Evolutionary conservation across 2,888 invertebrate species (phyloP).

Genomic region (Metallyticus violacea): DNA sequence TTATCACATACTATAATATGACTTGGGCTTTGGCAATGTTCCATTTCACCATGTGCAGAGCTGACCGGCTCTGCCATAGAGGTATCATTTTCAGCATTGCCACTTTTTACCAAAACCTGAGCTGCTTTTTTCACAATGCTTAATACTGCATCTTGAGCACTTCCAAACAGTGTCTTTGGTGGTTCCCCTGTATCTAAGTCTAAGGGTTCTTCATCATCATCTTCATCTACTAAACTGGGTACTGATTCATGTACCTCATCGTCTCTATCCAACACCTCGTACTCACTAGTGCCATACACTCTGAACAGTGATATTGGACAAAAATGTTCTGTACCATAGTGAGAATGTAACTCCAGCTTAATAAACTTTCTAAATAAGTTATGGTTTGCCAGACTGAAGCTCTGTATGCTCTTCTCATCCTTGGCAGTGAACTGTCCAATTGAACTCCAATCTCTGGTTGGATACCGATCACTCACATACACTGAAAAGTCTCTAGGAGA

Average conservation of each 20-base stretch:
- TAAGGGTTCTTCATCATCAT: slow-evolving; percentile 38
- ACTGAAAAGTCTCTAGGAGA: slow-evolving; percentile 90
- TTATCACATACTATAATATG: slow-evolving; percentile 71
- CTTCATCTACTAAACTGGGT: slow-evolving; percentile 41
- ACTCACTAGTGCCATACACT: slow-evolving; percentile 90
- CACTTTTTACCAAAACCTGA: slow-evolving; percentile 72
- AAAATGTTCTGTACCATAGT: slow-evolving; percentile 95
- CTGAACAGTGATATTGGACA: slow-evolving; percentile 96
- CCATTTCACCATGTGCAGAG: neutral
- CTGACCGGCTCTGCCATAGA: neutral
- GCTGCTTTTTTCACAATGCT: slow-evolving; percentile 91
- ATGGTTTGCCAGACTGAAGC: slow-evolving; percentile 76
- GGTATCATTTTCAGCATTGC: slow-evolving; percentile 47
- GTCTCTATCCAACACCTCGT: slow-evolving; percentile 83
- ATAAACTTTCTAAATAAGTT: slow-evolving; percentile 39
- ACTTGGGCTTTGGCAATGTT: slow-evolving; percentile 66
- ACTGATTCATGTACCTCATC: slow-evolving; percentile 60
- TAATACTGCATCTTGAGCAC: slow-evolving; percentile 82
- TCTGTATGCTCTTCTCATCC: slow-evolving; percentile 83
- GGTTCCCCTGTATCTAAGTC: slow-evolving; percentile 53
- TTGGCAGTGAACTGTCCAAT: slow-evolving; percentile 85
- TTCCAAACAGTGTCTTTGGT: slow-evolving; percentile 74
- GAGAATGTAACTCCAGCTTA: slow-evolving; percentile 75
- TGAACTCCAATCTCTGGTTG: slow-evolving; percentile 86
- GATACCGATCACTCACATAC: slow-evolving; percentile 83